These are phyloP conservation scores for Origma solitaria DNA, from an alignment of 2,113 vertebrate genomes.

Conservation along the genomic window DNA sequence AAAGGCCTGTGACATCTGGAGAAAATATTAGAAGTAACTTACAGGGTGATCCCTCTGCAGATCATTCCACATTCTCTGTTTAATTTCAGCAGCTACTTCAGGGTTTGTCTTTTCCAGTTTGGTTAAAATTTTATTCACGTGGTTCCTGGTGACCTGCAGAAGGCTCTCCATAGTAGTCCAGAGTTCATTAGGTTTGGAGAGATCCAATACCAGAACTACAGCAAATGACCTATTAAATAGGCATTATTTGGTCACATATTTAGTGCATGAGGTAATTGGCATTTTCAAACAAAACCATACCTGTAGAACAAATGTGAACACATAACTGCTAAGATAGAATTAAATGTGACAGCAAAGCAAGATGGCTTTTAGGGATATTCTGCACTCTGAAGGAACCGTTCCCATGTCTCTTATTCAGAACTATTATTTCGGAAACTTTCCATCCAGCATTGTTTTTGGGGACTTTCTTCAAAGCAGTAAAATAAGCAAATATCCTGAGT, in stretches of 20 bases:
- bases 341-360: not conserved
- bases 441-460: not conserved
- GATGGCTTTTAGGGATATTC: not conserved
- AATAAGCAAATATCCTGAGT: not conserved
- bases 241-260: not conserved
- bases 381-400: not conserved
- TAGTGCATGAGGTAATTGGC: not conserved
- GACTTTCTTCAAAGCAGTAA: not conserved
- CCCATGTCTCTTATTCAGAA: not conserved
- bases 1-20: slow-evolving; percentile 43
- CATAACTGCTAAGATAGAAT: not conserved
- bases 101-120: slow-evolving; percentile 74
- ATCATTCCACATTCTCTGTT: slow-evolving; percentile 62
- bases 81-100: slow-evolving; percentile 72
- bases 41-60: slow-evolving; percentile 90
- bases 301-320: not conserved
- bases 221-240: slow-evolving; percentile 79
- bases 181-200: slow-evolving; percentile 87
- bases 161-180: slow-evolving; percentile 89
- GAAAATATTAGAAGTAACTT: slow-evolving; percentile 63
- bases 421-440: not conserved
- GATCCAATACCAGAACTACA: slow-evolving; percentile 86
- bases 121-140: slow-evolving; percentile 76
- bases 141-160: slow-evolving; percentile 76
- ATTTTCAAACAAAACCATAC: not conserved